phyloP scores from a whole-genome alignment of 2,797 vertebrate species.

The Protonibea diacanthus region DNA sequence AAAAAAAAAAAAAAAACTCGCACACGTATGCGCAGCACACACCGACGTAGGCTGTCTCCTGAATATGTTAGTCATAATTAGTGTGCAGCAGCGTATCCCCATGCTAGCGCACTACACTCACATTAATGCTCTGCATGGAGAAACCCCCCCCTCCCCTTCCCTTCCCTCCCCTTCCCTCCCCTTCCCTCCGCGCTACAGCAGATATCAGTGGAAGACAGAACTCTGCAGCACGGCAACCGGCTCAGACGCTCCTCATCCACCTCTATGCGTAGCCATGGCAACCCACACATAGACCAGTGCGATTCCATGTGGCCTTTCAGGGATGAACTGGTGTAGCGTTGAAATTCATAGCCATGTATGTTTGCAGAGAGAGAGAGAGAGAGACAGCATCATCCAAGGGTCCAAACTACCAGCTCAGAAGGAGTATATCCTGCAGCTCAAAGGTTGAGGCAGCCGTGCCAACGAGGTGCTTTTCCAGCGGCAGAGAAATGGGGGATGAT shows the following conservation, averaged over 20 bases:
- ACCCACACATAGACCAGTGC: conserved; percentile 66
- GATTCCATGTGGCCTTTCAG: conserved; percentile 69
- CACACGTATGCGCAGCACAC: conserved; percentile 5
- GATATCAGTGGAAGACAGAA: conserved; percentile 77
- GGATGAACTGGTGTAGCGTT: conserved; percentile 29
- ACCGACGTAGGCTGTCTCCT: conserved; percentile 26
- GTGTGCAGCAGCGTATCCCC: conserved; percentile 66
- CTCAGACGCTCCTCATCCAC: conserved; percentile 63
- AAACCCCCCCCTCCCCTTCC: neutral
- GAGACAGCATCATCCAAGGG: neutral
- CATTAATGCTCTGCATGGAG: conserved; percentile 65
- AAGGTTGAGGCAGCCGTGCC: conserved; percentile 20
- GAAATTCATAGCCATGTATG: conserved; percentile 37
- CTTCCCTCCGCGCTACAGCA: conserved; percentile 19
- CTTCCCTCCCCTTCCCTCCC: too few species aligned
- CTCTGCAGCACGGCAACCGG: conserved; percentile 67
- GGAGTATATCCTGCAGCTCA: conserved; percentile 10
- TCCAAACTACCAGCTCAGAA: conserved; percentile 15
- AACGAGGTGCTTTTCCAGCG: conserved; percentile 27
- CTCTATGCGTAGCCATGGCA: conserved; percentile 78
- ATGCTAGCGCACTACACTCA: conserved; percentile 42
- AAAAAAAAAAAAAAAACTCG: conserved; percentile 34
- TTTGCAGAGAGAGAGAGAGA: neutral
- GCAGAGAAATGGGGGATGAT: conserved; percentile 33
- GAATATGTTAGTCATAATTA: conserved; percentile 69